Percentiles rank a stretch among this genome's conserved stretches.
phyloP scores from a whole-genome alignment of 1,140 invertebrate genomes.

The Heterodera schachtii region DNA sequence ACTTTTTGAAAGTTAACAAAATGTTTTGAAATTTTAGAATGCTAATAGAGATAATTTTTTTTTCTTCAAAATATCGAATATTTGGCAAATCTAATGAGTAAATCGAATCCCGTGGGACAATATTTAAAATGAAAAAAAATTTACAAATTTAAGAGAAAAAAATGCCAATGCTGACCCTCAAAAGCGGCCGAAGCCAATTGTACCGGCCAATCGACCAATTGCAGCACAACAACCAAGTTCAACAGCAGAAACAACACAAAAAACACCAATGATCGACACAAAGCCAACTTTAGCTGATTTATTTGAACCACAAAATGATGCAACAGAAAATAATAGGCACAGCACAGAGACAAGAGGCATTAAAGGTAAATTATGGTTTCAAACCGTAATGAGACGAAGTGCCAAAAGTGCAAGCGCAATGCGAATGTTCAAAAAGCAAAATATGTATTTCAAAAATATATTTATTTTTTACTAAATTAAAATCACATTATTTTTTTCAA shows the following conservation, averaged over 20 bases:
- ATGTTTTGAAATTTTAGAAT: too few relatives aligned
- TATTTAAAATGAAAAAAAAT: background rate
- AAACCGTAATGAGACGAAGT: too few relatives aligned
- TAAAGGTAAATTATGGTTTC: background rate
- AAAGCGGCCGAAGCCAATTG: background rate
- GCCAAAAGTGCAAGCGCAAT: too few relatives aligned
- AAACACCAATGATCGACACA: background rate
- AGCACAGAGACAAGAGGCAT: background rate
- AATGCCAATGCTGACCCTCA: background rate
- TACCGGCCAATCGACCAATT: background rate
- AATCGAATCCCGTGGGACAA: too few relatives aligned
- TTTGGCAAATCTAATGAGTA: too few relatives aligned
- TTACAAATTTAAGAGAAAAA: background rate
- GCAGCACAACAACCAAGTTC: background rate
- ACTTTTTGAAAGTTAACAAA: too few relatives aligned
- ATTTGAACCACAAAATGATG: background rate
- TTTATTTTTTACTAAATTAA: too few relatives aligned
- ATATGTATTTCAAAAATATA: too few relatives aligned
- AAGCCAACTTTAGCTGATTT: background rate
- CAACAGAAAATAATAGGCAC: background rate
- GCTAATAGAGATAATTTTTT: too few relatives aligned
- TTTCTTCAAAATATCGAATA: too few relatives aligned
- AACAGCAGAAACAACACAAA: background rate
- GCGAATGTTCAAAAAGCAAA: too few relatives aligned
- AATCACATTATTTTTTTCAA: too few relatives aligned